Evolutionary conservation across 2,888 invertebrate species (phyloP), one percentile per base, ranked within the genome.

Genomic region (Tetramorium bicarinatum): DNA sequence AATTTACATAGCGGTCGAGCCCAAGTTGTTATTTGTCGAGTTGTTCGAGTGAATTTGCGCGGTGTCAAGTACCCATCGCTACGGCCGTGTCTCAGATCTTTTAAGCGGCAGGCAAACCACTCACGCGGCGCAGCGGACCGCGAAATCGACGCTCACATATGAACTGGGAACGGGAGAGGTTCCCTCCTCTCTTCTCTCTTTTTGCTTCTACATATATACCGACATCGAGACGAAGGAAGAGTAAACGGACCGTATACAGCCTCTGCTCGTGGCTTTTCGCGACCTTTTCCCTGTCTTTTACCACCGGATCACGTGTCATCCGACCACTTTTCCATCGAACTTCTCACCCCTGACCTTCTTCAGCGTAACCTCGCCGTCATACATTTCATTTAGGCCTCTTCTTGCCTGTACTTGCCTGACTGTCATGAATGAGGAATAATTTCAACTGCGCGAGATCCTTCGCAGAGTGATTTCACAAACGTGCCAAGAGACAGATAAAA

Each of bases 131-230:
- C 94, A 95, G 93, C 94, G 93, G 92, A 95, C 93, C 95, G 94
- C 94, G 94, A 95, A 95, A 95, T 95, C 94, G 94, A 94, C 93
- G 94, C 94, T 94, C 94, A 94, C 94, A 94, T 94, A 93, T 94
- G 94, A 94, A 94, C 93, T 91, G 90, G 89, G 90, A 93, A 91
- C 91, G 89, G 87, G 87, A 85, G 87, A 85, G 87, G 66, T 75
- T 79, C 67, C 38, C 74, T 83, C 85, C 84, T 76, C 87, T 83
- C 81, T 71, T 83, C 75, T 83, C 80, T 18, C 75, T 88, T 88
- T 87, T 88, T 86, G 88, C 69, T 87, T 85, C 86, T 89, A 86
- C 83, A 84, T 87, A 86, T 84, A 84, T 87, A 86, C 64, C 79
- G 80, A 80, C 85, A 82, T 87, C 72, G 84, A 87, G 87, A 84